These are phyloP conservation scores for Zoroaster sp. DNA, from an alignment of 53 echinoderm and acorn worm species.

Conservation along the genomic window DNA sequence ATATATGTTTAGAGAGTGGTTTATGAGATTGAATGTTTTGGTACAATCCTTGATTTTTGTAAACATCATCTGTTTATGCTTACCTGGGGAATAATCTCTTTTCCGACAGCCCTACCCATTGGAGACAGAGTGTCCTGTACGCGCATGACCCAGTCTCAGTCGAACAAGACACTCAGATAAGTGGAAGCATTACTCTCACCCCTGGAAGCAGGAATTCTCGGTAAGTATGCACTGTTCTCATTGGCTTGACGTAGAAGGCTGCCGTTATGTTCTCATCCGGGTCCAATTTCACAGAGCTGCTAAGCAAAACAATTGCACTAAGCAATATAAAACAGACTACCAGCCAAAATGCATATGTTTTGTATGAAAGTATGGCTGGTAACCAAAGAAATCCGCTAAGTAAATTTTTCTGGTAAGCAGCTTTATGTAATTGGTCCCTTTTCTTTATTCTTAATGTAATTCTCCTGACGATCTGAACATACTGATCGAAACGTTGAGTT, in stretches of 20 bases:
- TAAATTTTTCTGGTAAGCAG: no score
- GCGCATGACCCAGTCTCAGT: constrained; percentile 65
- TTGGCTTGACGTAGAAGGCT: no score
- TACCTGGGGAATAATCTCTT: no score
- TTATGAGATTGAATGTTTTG: neutral
- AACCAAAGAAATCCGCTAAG: no score
- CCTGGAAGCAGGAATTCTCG: constrained; percentile 67
- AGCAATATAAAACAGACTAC: neutral
- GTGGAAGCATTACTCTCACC: constrained; percentile 64
- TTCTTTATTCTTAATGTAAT: no score
- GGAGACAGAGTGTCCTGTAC: constrained; percentile 80
- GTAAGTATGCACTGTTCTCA: neutral
- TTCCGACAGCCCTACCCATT: constrained; percentile 75
- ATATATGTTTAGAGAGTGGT: no score
- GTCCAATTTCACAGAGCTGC: neutral
- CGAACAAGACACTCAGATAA: constrained; percentile 68
- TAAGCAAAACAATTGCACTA: neutral
- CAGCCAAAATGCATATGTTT: no score
- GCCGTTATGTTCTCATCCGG: neutral
- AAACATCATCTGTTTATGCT: neutral
- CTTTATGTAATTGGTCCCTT: no score
- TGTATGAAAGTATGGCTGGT: no score
- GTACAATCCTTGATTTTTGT: neutral
- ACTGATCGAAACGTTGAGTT: no score
- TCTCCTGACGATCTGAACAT: no score